A percentile compares a stretch with the other conserved stretches of the same genome.
phyloP scores from a whole-genome alignment of 2,113 vertebrate genomes.

The Limnothrissa miodon region DNA sequence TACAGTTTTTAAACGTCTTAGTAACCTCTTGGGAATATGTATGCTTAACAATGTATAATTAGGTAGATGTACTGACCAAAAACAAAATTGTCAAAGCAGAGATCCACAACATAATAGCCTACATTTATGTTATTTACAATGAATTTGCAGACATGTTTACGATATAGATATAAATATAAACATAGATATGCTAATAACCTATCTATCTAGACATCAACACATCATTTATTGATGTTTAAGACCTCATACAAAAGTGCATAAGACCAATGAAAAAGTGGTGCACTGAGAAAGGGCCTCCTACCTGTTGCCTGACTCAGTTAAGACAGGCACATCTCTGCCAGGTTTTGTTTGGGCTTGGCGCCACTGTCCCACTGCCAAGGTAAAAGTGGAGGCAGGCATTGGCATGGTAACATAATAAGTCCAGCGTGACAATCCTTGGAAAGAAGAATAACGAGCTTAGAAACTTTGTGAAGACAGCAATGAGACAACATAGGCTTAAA shows the following conservation, averaged over 20 bases:
- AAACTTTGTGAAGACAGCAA: not conserved
- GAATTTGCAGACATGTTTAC: not conserved
- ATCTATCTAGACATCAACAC: not conserved
- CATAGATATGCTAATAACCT: not conserved
- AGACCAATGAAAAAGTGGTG: not conserved
- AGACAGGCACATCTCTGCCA: constrained; percentile 24
- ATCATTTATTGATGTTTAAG: no score
- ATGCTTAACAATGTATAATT: no score
- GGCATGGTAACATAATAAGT: constrained; percentile 94
- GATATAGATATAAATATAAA: no score
- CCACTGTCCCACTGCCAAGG: constrained; percentile 91
- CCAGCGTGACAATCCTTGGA: constrained; percentile 79
- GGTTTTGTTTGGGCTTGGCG: constrained; percentile 67
- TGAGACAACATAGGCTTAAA: not conserved
- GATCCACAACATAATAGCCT: not conserved
- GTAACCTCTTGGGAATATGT: not conserved
- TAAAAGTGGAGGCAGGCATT: constrained; percentile 96
- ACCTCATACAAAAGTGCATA: no score
- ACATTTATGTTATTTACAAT: not conserved
- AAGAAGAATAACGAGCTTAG: not conserved
- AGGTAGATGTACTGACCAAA: not conserved
- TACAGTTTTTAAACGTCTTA: not conserved
- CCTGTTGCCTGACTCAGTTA: constrained; percentile 16
- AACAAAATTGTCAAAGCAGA: not conserved
- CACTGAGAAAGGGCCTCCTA: constrained; percentile 14